Evolutionary conservation across 1,140 invertebrate species (phyloP).

Genomic region (Delia radicum): DNA sequence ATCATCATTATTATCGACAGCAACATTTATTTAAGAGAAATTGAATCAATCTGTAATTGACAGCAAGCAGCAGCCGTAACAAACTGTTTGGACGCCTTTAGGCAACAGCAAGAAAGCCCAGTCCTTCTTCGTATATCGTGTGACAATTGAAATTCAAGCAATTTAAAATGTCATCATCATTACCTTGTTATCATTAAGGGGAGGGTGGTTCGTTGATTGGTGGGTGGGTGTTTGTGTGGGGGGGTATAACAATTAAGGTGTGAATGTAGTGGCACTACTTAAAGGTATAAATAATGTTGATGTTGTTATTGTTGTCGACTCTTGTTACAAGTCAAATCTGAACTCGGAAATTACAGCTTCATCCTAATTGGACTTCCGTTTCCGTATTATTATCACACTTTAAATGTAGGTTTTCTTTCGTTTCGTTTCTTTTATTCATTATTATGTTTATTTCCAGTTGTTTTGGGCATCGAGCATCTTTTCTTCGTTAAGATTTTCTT

Average conservation of each 20-base stretch:
- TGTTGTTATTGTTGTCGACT: not conserved
- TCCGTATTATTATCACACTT: conserved; percentile 9
- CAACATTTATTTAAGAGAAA: no score
- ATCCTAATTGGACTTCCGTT: conserved; percentile 12
- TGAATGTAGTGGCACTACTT: not conserved
- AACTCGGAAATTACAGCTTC: not conserved
- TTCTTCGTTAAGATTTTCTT: not conserved
- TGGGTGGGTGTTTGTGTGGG: not conserved
- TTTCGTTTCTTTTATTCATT: not conserved
- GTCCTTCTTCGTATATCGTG: not conserved
- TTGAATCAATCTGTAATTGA: not conserved
- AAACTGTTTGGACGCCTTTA: not conserved
- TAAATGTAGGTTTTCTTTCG: not conserved
- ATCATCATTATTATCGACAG: not conserved
- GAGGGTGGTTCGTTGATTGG: not conserved
- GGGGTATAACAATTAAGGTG: not conserved
- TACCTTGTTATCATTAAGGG: no score
- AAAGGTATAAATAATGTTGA: not conserved
- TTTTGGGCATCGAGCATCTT: not conserved
- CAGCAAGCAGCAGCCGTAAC: not conserved
- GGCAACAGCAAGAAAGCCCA: not conserved
- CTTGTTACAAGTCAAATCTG: not conserved
- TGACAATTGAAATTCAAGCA: not conserved
- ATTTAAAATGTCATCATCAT: not conserved
- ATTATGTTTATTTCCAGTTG: not conserved